A percentile compares a stretch with the other conserved stretches of the same genome.
phyloP scores from a whole-genome alignment of 37 sponge, comb jelly and placozoan genomes.

The Chondrosia reniformis region DNA sequence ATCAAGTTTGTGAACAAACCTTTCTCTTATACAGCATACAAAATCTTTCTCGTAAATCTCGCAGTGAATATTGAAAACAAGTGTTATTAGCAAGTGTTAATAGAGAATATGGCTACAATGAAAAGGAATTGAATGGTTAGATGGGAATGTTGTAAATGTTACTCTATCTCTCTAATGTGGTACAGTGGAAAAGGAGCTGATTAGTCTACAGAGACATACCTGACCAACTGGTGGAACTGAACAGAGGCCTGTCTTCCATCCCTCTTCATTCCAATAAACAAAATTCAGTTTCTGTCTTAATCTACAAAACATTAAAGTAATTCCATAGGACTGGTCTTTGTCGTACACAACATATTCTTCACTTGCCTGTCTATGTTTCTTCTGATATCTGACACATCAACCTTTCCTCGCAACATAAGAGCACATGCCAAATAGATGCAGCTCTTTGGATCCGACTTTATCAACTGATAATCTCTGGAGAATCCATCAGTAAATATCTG shows the following conservation, averaged over 20 bases:
- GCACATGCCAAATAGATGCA: slow-evolving; percentile 94
- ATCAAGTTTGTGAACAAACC: slow-evolving; percentile 21
- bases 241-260: slow-evolving; percentile 99
- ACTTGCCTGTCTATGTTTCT: slow-evolving; percentile 83
- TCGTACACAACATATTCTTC: background rate
- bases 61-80: slow-evolving; percentile 72
- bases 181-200: background rate
- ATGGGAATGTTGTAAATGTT: too few species aligned
- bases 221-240: slow-evolving; percentile 88
- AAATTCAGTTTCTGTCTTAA: slow-evolving; percentile 75
- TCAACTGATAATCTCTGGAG: slow-evolving; percentile 84
- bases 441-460: slow-evolving; percentile 85
- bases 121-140: background rate
- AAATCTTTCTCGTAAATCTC: slow-evolving; percentile 65
- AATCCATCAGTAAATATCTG: slow-evolving; percentile 95
- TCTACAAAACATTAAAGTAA: too few species aligned
- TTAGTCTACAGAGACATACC: slow-evolving; percentile 17
- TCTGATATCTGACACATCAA: slow-evolving; percentile 88
- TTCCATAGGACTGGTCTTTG: too few species aligned
- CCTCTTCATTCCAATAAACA: slow-evolving; percentile 96
- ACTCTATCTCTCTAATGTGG: too few species aligned
- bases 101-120: slow-evolving; percentile 77
- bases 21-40: slow-evolving; percentile 82
- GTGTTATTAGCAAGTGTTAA: slow-evolving; percentile 93
- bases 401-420: slow-evolving; percentile 93